phyloP scores from a whole-genome alignment of 2,888 invertebrate species.

The Oligia strigilis region DNA sequence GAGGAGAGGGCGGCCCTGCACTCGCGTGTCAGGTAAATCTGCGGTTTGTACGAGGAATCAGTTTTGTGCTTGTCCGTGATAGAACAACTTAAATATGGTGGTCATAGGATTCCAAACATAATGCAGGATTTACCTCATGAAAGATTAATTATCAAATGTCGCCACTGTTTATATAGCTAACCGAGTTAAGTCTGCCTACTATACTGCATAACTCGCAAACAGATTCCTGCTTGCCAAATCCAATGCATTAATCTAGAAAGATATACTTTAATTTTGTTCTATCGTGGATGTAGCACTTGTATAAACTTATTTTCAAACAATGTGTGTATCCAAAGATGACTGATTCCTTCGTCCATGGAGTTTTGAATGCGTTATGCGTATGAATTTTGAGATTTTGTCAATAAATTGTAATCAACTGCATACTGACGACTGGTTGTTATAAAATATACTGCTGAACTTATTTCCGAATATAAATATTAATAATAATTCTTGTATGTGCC shows the following conservation, averaged over 20 bases:
- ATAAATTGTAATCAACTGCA: constrained; percentile 44
- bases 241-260: not conserved
- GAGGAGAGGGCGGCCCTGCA: constrained; percentile 90
- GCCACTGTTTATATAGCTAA: not conserved
- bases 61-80: constrained; percentile 25
- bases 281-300: constrained; percentile 24
- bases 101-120: not conserved
- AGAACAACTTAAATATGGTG: constrained; percentile 6
- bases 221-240: not conserved
- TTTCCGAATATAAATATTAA: not conserved
- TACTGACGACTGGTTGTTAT: constrained; percentile 49
- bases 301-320: constrained; percentile 33
- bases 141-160: not conserved
- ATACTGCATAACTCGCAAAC: not conserved
- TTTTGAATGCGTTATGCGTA: constrained; percentile 36
- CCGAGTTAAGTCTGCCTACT: not conserved
- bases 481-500: not conserved
- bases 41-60: constrained; percentile 29
- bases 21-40: constrained; percentile 87
- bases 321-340: constrained; percentile 29
- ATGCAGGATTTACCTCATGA: not conserved
- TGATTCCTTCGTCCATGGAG: constrained; percentile 44
- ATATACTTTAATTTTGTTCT: constrained; percentile 26
- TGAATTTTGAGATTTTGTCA: constrained; percentile 35
- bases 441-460: constrained; percentile 44